phyloP scores from a whole-genome alignment of 2,113 vertebrate genomes.

The Alaudala cheleensis region DNA sequence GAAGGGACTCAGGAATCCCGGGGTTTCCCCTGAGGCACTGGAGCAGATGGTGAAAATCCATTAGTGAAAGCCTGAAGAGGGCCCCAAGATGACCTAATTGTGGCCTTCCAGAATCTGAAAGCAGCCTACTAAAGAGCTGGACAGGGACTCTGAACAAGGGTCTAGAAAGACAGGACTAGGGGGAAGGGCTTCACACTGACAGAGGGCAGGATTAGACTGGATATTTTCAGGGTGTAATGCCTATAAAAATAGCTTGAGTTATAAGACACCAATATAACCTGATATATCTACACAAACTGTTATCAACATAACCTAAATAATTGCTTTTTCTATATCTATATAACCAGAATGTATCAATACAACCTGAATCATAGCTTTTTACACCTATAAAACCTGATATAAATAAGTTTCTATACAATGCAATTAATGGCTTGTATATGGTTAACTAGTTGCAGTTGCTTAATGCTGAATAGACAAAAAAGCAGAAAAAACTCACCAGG shows the following conservation, averaged over 20 bases:
- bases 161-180: background rate
- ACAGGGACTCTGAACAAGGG: background rate
- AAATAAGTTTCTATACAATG: background rate
- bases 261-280: background rate
- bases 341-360: background rate
- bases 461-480: background rate
- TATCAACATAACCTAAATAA: background rate
- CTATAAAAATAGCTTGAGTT: background rate
- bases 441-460: background rate
- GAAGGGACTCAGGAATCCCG: too few species aligned
- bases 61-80: too few species aligned
- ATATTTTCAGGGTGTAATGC: background rate
- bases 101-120: background rate
- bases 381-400: background rate
- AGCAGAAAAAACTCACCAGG: too few species aligned
- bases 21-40: too few species aligned
- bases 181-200: background rate
- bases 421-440: background rate
- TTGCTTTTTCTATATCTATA: background rate
- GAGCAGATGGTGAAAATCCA: background rate
- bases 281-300: background rate
- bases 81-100: background rate
- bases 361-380: background rate
- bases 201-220: background rate
- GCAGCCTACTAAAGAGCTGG: background rate